These are phyloP conservation scores for Drosophila ananassae DNA, from an alignment of 1,140 invertebrate species.

Conservation along the genomic window DNA sequence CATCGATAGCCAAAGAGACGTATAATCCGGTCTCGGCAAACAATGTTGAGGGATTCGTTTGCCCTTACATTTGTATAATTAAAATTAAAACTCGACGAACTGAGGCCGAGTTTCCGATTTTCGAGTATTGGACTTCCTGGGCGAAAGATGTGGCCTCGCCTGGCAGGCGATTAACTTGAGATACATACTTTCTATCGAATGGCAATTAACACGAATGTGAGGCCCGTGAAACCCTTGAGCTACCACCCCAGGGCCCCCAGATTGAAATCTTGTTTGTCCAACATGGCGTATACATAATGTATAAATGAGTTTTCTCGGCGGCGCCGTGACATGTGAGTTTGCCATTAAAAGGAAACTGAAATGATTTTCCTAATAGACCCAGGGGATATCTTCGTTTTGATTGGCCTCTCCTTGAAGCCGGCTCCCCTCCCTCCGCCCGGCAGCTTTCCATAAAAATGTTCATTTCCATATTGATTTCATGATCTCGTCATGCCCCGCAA, in stretches of 20 bases:
- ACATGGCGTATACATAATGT: slow-evolving; percentile 55
- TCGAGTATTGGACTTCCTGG: slow-evolving; percentile 17
- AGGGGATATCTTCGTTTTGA: slow-evolving; percentile 48
- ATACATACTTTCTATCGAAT: not conserved
- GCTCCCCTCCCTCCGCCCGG: not conserved
- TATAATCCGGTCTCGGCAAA: slow-evolving; percentile 6
- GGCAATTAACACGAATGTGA: slow-evolving; percentile 27
- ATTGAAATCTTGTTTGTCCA: slow-evolving; percentile 48
- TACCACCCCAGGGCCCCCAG: slow-evolving; percentile 20
- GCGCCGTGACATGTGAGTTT: slow-evolving; percentile 47
- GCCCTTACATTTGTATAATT: slow-evolving; percentile 42
- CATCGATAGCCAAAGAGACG: slow-evolving; percentile 13
- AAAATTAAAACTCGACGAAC: slow-evolving; percentile 3
- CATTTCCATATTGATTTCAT: slow-evolving; percentile 48
- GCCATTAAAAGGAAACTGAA: slow-evolving; percentile 54
- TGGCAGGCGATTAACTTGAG: not conserved
- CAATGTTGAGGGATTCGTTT: slow-evolving; percentile 23
- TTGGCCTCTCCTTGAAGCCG: slow-evolving; percentile 24
- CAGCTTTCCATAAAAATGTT: not conserved
- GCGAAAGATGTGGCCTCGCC: not conserved
- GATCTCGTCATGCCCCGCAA: slow-evolving; percentile 3
- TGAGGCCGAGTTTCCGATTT: slow-evolving; percentile 13
- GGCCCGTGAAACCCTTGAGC: slow-evolving; percentile 9
- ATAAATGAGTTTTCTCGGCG: slow-evolving; percentile 56
- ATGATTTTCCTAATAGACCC: slow-evolving; percentile 59